Evolutionary conservation across 2,797 vertebrate genomes (phyloP), one percentile per base, ranked within the genome.

Genomic region (Spinibarbus caldwelli): DNA sequence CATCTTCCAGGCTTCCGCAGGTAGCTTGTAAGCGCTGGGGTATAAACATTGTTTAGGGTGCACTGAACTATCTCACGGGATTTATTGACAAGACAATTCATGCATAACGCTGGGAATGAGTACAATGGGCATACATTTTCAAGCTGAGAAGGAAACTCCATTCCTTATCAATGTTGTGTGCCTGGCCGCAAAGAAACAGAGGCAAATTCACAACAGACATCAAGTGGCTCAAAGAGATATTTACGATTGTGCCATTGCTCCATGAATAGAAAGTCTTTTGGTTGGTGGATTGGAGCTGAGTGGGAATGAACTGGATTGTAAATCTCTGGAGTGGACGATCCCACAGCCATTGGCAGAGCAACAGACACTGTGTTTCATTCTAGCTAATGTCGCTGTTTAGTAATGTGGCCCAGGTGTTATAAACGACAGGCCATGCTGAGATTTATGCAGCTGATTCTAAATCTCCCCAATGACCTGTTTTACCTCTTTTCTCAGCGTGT

Each of bases 51-150:
- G 82, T 78, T 38, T 49, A 47, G 78, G 77, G 45, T 47, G 52
- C 54, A 71, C 8, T 77, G 43, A 85, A 85, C 78, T 83, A 70
- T 80, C 62, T 82, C 7, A 41, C 17, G 38, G 72, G 87, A 54
- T 47, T 34, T 86, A 89, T 88, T 52, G 82, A 86, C 79, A 86
- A 72, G 47, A 64, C 78, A 87, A 86, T 41, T 66, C 83, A 84
- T 79, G 86, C 89, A 82, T 36, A 78, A 75, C 76, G 19, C 34
- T 80, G 5, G 49, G 59, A 87, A 82, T 76, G 71, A 86, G 79
- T 66, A 89, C 85, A 87, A 88, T 85, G 47, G 70, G 64, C 72
- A 86, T 89, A 87, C 72, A 71, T 83, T 89, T 84, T 66, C 45
- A 43, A 79, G 77, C 80, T 23, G 29, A 73, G 70, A 85, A 72